phyloP scores from a whole-genome alignment of 1,140 invertebrate species.

The Meloidogyne chitwoodi region DNA sequence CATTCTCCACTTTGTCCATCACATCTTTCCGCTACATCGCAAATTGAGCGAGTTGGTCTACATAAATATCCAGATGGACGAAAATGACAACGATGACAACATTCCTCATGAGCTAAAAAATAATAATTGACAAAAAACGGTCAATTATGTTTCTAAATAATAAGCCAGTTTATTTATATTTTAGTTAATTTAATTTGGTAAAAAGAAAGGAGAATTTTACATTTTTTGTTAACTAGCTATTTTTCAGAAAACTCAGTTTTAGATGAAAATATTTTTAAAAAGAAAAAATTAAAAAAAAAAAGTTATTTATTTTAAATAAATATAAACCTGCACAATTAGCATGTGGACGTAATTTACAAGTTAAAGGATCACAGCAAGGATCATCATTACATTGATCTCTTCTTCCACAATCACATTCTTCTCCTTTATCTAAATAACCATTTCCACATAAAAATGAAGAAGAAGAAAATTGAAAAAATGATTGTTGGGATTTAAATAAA shows the following conservation, averaged over 20 bases:
- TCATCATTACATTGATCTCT: slow-evolving; percentile 56
- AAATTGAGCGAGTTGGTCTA: slow-evolving; percentile 42
- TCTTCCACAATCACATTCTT: slow-evolving; percentile 59
- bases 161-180: too few relatives aligned
- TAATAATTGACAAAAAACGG: neutral
- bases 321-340: slow-evolving; percentile 49
- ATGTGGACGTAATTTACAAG: slow-evolving; percentile 54
- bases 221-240: neutral
- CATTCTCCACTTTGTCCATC: slow-evolving; percentile 58
- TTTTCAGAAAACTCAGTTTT: neutral
- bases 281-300: neutral
- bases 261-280: neutral
- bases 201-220: neutral
- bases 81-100: slow-evolving; percentile 56
- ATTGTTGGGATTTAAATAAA: slow-evolving; percentile 54
- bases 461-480: slow-evolving; percentile 54
- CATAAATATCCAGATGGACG: slow-evolving; percentile 45
- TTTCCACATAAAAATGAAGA: slow-evolving; percentile 55
- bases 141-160: neutral
- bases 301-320: neutral
- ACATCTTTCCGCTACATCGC: slow-evolving; percentile 56
- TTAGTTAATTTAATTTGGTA: too few relatives aligned
- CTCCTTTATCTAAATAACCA: slow-evolving; percentile 53
- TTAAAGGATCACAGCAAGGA: slow-evolving; percentile 58
- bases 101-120: slow-evolving; percentile 46